phyloP scores from a whole-genome alignment of 2,888 invertebrate genomes.

The Plagodis pulveraria region DNA sequence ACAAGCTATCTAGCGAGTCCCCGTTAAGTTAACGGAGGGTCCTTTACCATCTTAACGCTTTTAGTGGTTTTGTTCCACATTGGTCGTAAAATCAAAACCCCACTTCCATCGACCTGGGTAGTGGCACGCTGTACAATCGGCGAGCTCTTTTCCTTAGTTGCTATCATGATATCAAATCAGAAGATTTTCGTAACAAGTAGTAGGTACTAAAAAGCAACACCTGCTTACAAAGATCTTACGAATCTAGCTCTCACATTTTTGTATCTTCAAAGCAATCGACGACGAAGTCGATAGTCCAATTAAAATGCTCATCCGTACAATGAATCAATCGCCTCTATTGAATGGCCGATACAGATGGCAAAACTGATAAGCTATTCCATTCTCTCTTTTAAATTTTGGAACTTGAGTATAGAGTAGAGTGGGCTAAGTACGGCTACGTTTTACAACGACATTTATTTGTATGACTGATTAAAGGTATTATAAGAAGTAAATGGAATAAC shows the following conservation, averaged over 20 bases:
- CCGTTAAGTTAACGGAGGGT: too few species aligned
- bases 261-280: not conserved
- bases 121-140: too few species aligned
- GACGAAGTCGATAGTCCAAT: slow-evolving; percentile 20
- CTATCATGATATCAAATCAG: not conserved
- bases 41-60: too few species aligned
- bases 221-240: not conserved
- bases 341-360: slow-evolving; percentile 48
- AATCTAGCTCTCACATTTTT: not conserved
- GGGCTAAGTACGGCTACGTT: not conserved
- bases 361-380: slow-evolving; percentile 66
- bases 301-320: slow-evolving; percentile 38
- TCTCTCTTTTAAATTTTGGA: slow-evolving; percentile 66
- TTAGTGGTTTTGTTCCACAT: too few species aligned
- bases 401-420: slow-evolving; percentile 32
- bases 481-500: too few species aligned
- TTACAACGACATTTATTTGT: too few species aligned
- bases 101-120: too few species aligned
- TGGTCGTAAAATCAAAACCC: too few species aligned
- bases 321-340: slow-evolving; percentile 57
- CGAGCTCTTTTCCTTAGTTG: too few species aligned
- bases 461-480: too few species aligned
- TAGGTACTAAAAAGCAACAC: not conserved
- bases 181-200: not conserved
- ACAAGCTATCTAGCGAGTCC: too few species aligned